Conservation (phyloP, 2,888 invertebrate species). For the Apotomis betuletana region DNA sequence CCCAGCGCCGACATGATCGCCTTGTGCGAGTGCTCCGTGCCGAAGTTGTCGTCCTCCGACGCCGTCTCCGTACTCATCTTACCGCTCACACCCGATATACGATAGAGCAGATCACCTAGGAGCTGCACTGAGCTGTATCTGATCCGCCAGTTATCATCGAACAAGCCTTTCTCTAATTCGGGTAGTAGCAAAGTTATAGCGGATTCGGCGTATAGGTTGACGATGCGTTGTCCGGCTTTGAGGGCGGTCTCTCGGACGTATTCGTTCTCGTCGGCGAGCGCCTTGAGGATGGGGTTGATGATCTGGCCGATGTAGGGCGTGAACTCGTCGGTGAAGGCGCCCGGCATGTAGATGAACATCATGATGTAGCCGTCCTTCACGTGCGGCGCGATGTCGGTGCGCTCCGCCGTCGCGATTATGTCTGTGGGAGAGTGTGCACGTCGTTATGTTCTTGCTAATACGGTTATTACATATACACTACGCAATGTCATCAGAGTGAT, state of each 20-base stretch:
- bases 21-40: constrained; percentile 96
- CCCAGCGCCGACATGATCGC: constrained; percentile 96
- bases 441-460: neutral
- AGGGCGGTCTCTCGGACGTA: constrained; percentile 99
- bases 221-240: constrained; percentile 98
- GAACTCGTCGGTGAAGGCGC: constrained; percentile 97
- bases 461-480: neutral
- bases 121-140: constrained; percentile 97
- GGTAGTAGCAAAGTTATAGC: constrained; percentile 96
- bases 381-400: constrained; percentile 96
- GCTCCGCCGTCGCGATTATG: constrained; percentile 96
- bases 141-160: constrained; percentile 99
- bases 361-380: constrained; percentile 99
- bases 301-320: constrained; percentile 98
- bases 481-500: too few species aligned
- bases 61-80: constrained; percentile 99
- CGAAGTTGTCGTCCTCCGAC: constrained; percentile 99
- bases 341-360: constrained; percentile 99
- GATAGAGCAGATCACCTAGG: constrained; percentile 93
- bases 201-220: constrained; percentile 97
- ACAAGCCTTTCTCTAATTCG: constrained; percentile 95
- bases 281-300: constrained; percentile 98
- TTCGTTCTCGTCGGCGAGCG: constrained; percentile 99
- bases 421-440: constrained; percentile 73
- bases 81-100: constrained; percentile 98